Base-by-base conservation (phyloP, 2,113 vertebrate genomes). In the Forbesichthys agassizii region DNA sequence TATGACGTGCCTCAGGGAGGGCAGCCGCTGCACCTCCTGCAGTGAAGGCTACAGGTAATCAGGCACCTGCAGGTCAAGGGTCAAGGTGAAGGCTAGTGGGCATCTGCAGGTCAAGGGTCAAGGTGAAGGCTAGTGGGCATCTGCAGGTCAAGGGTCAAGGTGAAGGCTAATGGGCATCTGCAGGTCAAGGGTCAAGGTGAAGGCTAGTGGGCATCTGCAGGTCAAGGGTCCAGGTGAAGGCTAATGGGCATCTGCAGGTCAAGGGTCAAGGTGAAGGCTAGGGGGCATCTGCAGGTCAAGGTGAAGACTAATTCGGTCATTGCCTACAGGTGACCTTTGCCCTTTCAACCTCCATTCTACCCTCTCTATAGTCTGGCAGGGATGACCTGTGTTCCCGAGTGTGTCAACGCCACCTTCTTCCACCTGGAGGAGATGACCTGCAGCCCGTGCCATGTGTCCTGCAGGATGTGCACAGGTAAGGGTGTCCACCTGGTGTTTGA, bases 1-100 rank as follows among this genome's bases (percentile, higher is more conserved):
- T 82, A 89, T 86, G 82, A 93, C 88, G 69, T 98, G 96, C 16
- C 20, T 90, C 0, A 82, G 88, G 0, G 92, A 93, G 36, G 89
- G 94, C 48, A 94, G 96, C 83, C 93, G 84, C 76, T 97, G 95
- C 73, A 95, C 91, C 0, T 83, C 93, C 36, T 98, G 96, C 88
- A 93, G 81, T 64, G 89, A 94, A 42, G 95, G 94, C 68, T 96
- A 94, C 93, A 95, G 95, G 96, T 98, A 91, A 16, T 33, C 27
- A 52, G 4, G 11, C 36, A 48, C 8, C 2, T 1, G 7, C 10
- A 57, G 14, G 20, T 20, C 20, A 16, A 16, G 16, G 16, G 8
- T 4, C 8, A n/a, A 16, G 20, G 0, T 3, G 5, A 6, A 9
- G 16, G 14, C 59, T n/a, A 46, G 1, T 20, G 20, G 20, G 20